A percentile compares a stretch with the other conserved stretches of the same genome.
These are phyloP conservation scores for Tauraco erythrolophus DNA, from an alignment of 2,113 vertebrate species.

Conservation along the genomic window DNA sequence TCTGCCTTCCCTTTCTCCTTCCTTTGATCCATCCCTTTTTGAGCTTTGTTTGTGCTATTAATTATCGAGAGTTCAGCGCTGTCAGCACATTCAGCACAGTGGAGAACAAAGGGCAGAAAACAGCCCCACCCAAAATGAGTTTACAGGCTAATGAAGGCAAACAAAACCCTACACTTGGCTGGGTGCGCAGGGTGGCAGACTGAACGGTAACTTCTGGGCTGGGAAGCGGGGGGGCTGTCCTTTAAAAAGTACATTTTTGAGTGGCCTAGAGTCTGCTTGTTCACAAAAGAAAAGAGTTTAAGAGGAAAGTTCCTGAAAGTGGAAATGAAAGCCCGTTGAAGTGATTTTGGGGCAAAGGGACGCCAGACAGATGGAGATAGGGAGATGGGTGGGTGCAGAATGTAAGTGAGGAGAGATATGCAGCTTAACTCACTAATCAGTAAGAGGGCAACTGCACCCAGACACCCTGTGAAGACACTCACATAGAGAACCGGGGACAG, in stretches of 20 bases:
- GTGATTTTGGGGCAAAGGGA: slow-evolving; percentile 28
- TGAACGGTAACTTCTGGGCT: slow-evolving; percentile 12
- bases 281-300: background rate
- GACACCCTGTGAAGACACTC: slow-evolving; percentile 57
- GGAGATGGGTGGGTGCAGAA: slow-evolving; percentile 42
- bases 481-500: slow-evolving; percentile 61
- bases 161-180: slow-evolving; percentile 52
- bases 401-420: slow-evolving; percentile 23
- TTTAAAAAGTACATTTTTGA: background rate
- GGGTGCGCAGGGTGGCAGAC: background rate
- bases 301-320: slow-evolving; percentile 37
- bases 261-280: background rate
- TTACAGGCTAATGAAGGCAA: slow-evolving; percentile 67
- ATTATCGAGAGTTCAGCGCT: slow-evolving; percentile 50
- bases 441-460: slow-evolving; percentile 58
- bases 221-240: background rate
- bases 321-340: slow-evolving; percentile 29
- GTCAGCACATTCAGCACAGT: slow-evolving; percentile 61
- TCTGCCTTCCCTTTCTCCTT: slow-evolving; percentile 43
- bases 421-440: slow-evolving; percentile 59
- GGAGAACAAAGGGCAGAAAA: slow-evolving; percentile 68
- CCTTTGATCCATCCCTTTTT: slow-evolving; percentile 49
- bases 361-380: slow-evolving; percentile 46
- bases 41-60: slow-evolving; percentile 64
- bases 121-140: slow-evolving; percentile 63